Evolutionary conservation across 2,797 vertebrate species (phyloP), one percentile per base, ranked within the genome.

Genomic region (Sebastes alutus): DNA sequence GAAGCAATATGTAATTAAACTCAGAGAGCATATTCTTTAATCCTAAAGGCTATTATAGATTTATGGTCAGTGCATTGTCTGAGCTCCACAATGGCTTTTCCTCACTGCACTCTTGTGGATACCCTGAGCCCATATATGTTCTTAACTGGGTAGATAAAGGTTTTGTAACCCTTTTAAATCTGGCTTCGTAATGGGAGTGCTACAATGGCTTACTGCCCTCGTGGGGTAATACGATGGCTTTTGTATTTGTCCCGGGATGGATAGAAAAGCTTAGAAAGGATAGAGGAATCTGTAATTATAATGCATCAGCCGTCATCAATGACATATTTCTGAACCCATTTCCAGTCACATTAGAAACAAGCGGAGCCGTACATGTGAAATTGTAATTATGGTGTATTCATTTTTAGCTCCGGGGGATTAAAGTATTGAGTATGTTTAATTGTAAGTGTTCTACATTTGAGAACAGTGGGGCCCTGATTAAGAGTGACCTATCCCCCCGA

Each of bases 1-100:
- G 73, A 75, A 91, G 94, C 94, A 95, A 95, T 96, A 95, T 95
- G 95, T 95, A 96, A 96, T 96, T 96, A 96, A 96, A 96, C 90
- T 93, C 87, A 59, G 88, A 85, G 88, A 95, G 92, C 95, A 95
- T 96, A 96, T 96, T 96, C 92, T 95, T 91, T 96, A 96, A 96
- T 96, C 95, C 95, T 94, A 93, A 95, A 95, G 93, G 93, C 95
- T 95, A 95, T 96, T 96, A 95, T 89, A 91, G 93, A 94, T 95
- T 95, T 92, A 94, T 87, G 90, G 92, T 92, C 91, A 92, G 84
- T 81, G 89, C 93, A 95, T 95, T 94, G 94, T 95, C 95, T 96
- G 92, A 92, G 88, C 89, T 32, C 72, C 78, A 89, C 90, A 91
- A 87, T 89, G 55, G 85, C 78, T 76, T 87, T 83, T 85, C 61